Percentiles rank a stretch among this genome's conserved stretches.
Conservation (phyloP, 2,113 vertebrate genomes). For the Hippocampus comes region DNA sequence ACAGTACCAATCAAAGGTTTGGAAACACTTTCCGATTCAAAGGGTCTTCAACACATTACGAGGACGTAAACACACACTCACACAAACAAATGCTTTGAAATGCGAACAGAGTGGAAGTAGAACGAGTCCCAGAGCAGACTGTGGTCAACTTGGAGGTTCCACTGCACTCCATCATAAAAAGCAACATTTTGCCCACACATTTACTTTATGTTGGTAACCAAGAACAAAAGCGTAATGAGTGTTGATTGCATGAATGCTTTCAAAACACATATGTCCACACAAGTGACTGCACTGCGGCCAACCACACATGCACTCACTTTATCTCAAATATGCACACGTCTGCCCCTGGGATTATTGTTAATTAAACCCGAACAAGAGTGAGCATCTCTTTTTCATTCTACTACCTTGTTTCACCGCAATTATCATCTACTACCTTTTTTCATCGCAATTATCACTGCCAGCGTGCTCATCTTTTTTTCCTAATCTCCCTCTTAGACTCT, state of each 20-base stretch:
- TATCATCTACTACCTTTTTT: constrained; percentile 6
- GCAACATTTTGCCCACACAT: constrained; percentile 2
- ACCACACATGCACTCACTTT: neutral
- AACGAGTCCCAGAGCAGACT: neutral
- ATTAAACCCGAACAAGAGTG: constrained; percentile 44
- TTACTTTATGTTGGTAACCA: neutral
- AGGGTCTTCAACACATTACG: no score
- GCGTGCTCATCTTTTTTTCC: constrained; percentile 6
- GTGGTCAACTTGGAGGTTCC: neutral
- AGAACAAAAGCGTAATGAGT: neutral
- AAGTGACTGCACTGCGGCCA: neutral
- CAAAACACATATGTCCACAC: constrained; percentile 19
- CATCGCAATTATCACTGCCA: constrained; percentile 14
- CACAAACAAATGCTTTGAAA: neutral
- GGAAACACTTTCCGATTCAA: no score
- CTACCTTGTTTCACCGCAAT: neutral
- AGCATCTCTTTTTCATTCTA: neutral
- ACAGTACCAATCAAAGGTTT: no score
- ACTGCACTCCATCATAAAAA: neutral
- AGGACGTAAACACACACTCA: no score
- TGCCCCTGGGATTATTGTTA: constrained; percentile 30
- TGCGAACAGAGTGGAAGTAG: neutral
- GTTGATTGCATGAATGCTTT: constrained; percentile 2
- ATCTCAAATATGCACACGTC: constrained; percentile 1
- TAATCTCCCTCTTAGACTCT: constrained; percentile 13